These are phyloP conservation scores for Ploceus nigricollis DNA, from an alignment of 2,113 vertebrate species.

Conservation along the genomic window DNA sequence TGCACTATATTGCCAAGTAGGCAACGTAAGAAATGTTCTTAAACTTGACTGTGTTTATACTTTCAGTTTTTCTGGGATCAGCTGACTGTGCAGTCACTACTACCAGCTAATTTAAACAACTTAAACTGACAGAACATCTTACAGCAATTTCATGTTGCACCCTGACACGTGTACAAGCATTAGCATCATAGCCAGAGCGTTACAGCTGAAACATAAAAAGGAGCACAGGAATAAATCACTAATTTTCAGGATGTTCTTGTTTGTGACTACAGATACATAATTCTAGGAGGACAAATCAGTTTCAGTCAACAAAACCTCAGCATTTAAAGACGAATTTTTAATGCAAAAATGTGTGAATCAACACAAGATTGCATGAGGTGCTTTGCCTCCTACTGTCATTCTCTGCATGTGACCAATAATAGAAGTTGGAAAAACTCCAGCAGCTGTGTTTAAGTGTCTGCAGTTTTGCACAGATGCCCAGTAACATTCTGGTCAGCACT, in stretches of 20 bases:
- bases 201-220: conserved; percentile 16
- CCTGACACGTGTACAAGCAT: not conserved
- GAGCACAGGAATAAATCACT: conserved; percentile 2
- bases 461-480: not conserved
- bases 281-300: not conserved
- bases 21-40: not conserved
- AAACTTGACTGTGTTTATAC: not conserved
- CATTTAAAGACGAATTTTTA: not conserved
- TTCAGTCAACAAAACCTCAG: not conserved
- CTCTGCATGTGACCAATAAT: not conserved
- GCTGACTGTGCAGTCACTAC: not conserved
- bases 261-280: not conserved
- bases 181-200: not conserved
- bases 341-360: not conserved
- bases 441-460: not conserved
- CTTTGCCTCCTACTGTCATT: not conserved
- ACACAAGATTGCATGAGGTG: not conserved
- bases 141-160: not conserved
- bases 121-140: not conserved
- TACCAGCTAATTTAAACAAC: conserved; percentile 16
- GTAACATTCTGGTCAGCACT: not conserved
- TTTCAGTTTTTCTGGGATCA: not conserved
- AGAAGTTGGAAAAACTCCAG: conserved; percentile 18
- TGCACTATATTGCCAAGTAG: not conserved
- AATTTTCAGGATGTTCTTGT: not conserved